A percentile compares a stretch with the other conserved stretches of the same genome.
Conservation (phyloP, 2,113 vertebrate species). For the Labrus mixtus region DNA sequence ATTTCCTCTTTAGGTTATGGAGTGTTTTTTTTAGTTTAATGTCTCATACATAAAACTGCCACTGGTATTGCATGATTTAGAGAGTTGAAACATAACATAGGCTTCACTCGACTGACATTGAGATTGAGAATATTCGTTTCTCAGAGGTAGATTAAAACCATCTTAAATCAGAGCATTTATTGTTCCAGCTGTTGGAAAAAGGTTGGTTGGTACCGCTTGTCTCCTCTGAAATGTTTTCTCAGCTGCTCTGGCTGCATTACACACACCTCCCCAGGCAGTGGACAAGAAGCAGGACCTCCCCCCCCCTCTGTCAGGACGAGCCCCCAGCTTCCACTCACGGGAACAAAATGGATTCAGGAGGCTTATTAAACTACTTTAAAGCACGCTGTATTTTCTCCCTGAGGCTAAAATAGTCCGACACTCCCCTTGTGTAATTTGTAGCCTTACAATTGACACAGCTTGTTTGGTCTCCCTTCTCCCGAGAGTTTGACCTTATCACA, state of each 20-base stretch:
- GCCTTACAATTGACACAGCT: conserved; percentile 41
- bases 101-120: conserved; percentile 21
- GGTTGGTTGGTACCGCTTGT: conserved; percentile 62
- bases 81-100: conserved; percentile 31
- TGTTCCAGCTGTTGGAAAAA: conserved; percentile 81
- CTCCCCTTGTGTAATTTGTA: conserved; percentile 22
- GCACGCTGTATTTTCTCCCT: conserved; percentile 55
- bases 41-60: conserved; percentile 15
- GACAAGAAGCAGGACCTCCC: conserved; percentile 66
- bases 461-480: conserved; percentile 11
- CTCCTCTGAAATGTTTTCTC: conserved; percentile 81
- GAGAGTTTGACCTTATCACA: conserved; percentile 25
- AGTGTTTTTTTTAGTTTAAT: conserved; percentile 6
- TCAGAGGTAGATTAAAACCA: conserved; percentile 61
- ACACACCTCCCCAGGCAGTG: conserved; percentile 57
- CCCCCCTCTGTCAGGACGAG: conserved; percentile 51
- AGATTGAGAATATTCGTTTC: conserved; percentile 59
- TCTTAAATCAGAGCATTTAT: conserved; percentile 76
- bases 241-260: conserved; percentile 74
- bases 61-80: conserved; percentile 46
- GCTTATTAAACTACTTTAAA: conserved; percentile 62
- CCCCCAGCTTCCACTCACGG: conserved; percentile 50
- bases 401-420: conserved; percentile 48
- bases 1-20: conserved; percentile 4
- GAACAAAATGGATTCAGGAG: conserved; percentile 47